A percentile compares a stretch with the other conserved stretches of the same genome.
phyloP scores from a whole-genome alignment of 2,797 vertebrate species.

The Alcedo atthis region DNA sequence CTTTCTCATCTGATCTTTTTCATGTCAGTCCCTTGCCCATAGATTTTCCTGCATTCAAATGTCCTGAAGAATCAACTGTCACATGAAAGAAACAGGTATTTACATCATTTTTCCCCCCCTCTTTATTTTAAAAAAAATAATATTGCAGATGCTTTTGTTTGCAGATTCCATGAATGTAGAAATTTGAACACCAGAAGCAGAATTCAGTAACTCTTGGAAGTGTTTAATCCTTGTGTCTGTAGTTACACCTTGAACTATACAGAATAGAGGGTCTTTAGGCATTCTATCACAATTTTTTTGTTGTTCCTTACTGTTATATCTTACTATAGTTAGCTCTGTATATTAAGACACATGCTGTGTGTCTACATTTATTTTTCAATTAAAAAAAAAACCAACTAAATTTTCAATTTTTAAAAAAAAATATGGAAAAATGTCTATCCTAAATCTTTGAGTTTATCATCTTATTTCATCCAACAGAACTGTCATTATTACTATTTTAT shows the following conservation, averaged over 20 bases:
- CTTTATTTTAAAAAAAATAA: neutral
- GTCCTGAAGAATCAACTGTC: neutral
- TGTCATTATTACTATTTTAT: neutral
- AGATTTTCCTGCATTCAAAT: neutral
- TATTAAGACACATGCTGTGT: neutral
- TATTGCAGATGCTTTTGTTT: neutral
- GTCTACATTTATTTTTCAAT: neutral
- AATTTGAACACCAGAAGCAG: neutral
- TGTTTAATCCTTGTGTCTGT: neutral
- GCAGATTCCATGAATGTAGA: neutral
- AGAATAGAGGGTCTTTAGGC: neutral
- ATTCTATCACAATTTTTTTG: neutral
- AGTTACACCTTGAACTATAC: neutral
- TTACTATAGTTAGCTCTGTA: neutral
- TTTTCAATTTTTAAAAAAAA: neutral
- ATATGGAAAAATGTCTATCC: neutral
- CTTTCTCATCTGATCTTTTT: neutral
- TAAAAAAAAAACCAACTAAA: neutral
- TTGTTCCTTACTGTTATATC: neutral
- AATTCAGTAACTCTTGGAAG: neutral
- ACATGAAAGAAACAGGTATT: neutral
- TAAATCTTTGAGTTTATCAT: neutral
- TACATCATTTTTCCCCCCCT: accelerated
- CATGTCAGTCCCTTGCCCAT: neutral
- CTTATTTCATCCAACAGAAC: neutral